Percentiles rank a stretch among this genome's conserved stretches.
Conservation (phyloP, 2,113 vertebrate genomes). For the Physeter macrocephalus region DNA sequence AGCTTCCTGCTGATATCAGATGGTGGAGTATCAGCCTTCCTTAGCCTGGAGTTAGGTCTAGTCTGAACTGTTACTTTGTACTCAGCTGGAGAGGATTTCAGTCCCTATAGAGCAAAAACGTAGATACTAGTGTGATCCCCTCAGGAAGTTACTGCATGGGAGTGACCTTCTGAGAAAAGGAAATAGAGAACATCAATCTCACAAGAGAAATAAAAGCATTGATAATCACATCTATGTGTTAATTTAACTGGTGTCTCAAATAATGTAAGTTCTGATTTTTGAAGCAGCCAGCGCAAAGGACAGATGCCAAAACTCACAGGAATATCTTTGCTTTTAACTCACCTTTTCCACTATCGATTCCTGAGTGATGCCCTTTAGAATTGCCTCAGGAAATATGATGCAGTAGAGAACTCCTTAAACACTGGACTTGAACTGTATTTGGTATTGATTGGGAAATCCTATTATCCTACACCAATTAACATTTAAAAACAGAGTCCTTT, state of each 20-base stretch:
- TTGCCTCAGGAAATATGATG: background rate
- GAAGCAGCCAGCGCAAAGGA: background rate
- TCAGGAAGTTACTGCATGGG: background rate
- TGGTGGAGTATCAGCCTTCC: background rate
- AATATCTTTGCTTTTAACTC: background rate
- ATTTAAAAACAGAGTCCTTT: conserved; percentile 5
- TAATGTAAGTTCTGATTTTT: background rate
- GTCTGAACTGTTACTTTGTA: conserved; percentile 10
- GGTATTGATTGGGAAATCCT: conserved; percentile 31
- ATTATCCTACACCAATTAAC: background rate
- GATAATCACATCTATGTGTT: background rate
- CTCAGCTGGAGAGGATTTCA: background rate
- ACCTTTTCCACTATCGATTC: background rate
- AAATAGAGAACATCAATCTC: background rate
- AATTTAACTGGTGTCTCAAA: background rate
- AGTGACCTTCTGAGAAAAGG: background rate
- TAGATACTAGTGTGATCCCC: background rate
- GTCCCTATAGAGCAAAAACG: background rate
- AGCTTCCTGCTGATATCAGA: background rate
- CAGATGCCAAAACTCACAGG: background rate
- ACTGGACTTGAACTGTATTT: background rate
- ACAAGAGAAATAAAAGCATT: background rate
- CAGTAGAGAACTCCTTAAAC: background rate
- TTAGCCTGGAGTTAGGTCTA: background rate
- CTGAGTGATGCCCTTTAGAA: background rate